Conservation (phyloP, 2,797 vertebrate genomes). For the Hippopotamyrus pictus region DNA sequence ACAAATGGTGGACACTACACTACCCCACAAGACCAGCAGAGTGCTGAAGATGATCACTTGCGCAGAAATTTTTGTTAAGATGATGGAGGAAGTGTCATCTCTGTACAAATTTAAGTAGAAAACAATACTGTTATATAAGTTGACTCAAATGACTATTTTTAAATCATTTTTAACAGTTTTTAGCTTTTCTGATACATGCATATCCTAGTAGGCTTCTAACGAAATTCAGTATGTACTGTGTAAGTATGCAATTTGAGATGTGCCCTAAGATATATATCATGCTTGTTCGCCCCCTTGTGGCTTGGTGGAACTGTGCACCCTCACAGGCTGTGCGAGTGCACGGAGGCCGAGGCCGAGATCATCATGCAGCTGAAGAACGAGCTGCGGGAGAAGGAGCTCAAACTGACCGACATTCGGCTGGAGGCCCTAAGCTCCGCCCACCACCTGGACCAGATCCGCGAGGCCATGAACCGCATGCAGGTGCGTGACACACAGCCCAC, state of each 20-base stretch:
- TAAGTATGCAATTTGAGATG: background rate
- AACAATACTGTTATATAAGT: background rate
- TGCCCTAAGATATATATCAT: background rate
- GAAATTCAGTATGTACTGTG: background rate
- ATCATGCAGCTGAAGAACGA: slow-evolving; percentile 80
- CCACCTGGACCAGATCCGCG: slow-evolving; percentile 79
- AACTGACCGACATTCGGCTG: slow-evolving; percentile 78
- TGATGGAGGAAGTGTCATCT: background rate
- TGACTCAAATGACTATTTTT: background rate
- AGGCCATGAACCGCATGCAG: slow-evolving; percentile 84
- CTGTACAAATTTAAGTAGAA: background rate
- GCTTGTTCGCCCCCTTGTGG: background rate
- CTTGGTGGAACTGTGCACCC: background rate
- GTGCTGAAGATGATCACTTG: background rate
- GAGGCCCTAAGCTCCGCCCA: slow-evolving; percentile 83
- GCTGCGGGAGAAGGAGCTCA: slow-evolving; percentile 80
- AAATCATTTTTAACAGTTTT: background rate
- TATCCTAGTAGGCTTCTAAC: background rate
- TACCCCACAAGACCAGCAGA: background rate
- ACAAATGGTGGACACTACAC: background rate
- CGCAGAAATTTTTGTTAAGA: background rate
- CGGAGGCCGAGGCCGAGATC: slow-evolving; percentile 66
- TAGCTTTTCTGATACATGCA: background rate
- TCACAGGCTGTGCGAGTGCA: slow-evolving; percentile 39
- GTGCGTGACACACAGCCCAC: slow-evolving; percentile 48